These are phyloP conservation scores for Lycocorax pyrrhopterus DNA, from an alignment of 2,113 vertebrate species.

Conservation along the genomic window DNA sequence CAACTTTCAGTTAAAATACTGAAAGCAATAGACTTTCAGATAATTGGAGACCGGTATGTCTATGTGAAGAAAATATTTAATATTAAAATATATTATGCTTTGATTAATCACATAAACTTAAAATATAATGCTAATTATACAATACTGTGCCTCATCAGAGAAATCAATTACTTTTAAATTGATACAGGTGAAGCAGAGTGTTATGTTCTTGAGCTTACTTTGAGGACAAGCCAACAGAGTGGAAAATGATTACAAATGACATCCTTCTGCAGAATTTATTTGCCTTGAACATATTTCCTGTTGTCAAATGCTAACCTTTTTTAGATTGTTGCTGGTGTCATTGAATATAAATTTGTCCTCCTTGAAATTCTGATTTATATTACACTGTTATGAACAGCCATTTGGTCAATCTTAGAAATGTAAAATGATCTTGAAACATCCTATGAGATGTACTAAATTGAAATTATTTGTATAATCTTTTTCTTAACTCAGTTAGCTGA, in stretches of 20 bases:
- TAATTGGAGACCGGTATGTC: neutral
- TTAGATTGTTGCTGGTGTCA: neutral
- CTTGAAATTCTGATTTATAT: slow-evolving; percentile 10
- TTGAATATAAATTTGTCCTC: neutral
- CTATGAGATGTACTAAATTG: neutral
- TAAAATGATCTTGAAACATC: neutral
- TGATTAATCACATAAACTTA: slow-evolving; percentile 47
- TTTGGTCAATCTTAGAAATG: neutral
- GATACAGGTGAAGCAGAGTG: slow-evolving; percentile 9
- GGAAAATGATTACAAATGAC: slow-evolving; percentile 19
- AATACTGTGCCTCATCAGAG: slow-evolving; percentile 15
- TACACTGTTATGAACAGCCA: neutral
- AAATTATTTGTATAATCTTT: slow-evolving; percentile 17
- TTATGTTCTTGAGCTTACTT: slow-evolving; percentile 41
- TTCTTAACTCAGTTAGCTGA: slow-evolving; percentile 73
- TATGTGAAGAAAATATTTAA: neutral
- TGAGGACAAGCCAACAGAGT: slow-evolving; percentile 29
- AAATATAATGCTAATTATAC: slow-evolving; percentile 44
- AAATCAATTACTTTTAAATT: slow-evolving; percentile 59
- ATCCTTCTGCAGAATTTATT: neutral
- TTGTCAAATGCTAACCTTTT: slow-evolving; percentile 33
- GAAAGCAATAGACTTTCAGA: neutral
- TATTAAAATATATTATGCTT: slow-evolving; percentile 1
- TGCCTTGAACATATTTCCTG: neutral
- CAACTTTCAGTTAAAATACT: neutral